Evolutionary conservation across 2,113 vertebrate genomes (phyloP), one percentile per base, ranked within the genome.

Genomic region (Perognathus longimembris): DNA sequence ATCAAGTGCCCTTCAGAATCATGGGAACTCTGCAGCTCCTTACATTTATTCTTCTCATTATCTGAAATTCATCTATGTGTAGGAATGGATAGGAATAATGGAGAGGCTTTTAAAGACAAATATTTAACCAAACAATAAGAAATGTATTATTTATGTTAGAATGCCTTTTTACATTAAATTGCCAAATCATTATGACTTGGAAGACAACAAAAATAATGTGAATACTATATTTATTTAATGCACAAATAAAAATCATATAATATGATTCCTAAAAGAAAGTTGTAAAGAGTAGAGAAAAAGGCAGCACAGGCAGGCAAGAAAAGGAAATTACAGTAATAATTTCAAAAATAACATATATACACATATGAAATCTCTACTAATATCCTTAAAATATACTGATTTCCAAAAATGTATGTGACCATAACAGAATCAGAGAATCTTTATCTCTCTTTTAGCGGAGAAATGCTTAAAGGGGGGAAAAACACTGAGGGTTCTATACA

Each of bases 31-130:
- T 36, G 42, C 0, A 14, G n/a, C 66, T 38, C 32, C 82, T 14
- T 3, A 32, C 0, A 42, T 87, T 95, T 92, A 81, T 77, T 30
- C n/a, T 83, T 63, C 38, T 14, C 3, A 38, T 36, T 93, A 93
- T 93, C 95, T 96, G 97, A 76, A 82, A 91, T 34, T 71, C 57
- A 40, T 14, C 7, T 26, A 18, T 32, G 7, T 73, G 18, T 57
- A 38, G 28, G 21, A 28, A 50, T 40, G 6, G 14, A 64, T 15
- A 83, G 17, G 17, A 73, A 66, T 17, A 83, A 45, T 28, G 57
- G 34, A 73, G 17, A 82, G 26, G 64, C 59, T 85, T 88, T 88
- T 69, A 86, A 85, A 54, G 14, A 66, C 1, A 69, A 84, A 45
- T 15, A 77, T 24, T 32, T 30, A 28, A 75, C 85, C 77, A 61